These are phyloP conservation scores for Dinoponera quadriceps DNA, from an alignment of 1,140 invertebrate genomes.

Conservation along the genomic window DNA sequence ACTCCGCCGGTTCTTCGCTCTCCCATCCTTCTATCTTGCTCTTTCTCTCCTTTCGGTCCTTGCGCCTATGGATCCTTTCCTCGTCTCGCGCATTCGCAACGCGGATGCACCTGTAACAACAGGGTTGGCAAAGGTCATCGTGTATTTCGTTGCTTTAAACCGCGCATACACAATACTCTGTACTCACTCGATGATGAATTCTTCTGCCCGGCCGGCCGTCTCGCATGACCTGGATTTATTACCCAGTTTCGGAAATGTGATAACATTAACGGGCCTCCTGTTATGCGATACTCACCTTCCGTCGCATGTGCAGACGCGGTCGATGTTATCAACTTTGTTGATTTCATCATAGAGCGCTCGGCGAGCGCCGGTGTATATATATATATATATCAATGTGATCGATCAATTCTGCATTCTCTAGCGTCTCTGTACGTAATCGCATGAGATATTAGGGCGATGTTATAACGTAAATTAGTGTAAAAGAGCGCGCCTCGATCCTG, in stretches of 20 bases:
- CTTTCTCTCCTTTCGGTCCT: slow-evolving; percentile 64
- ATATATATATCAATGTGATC: neutral
- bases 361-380: too few species aligned
- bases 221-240: slow-evolving; percentile 50
- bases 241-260: slow-evolving; percentile 58
- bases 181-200: slow-evolving; percentile 64
- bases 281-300: slow-evolving; percentile 28
- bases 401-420: slow-evolving; percentile 7
- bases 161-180: slow-evolving; percentile 21
- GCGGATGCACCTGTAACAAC: slow-evolving; percentile 77
- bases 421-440: neutral
- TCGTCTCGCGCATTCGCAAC: slow-evolving; percentile 62
- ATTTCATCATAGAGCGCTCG: neutral
- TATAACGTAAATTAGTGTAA: neutral
- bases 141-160: slow-evolving; percentile 36
- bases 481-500: neutral
- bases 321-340: neutral
- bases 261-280: slow-evolving; percentile 34
- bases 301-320: slow-evolving; percentile 3
- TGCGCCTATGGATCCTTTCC: slow-evolving; percentile 45
- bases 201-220: slow-evolving; percentile 4
- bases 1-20: slow-evolving; percentile 55
- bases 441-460: neutral
- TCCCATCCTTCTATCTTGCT: slow-evolving; percentile 45
- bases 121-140: slow-evolving; percentile 74